These are phyloP conservation scores for Mesopsocus fuscifrons DNA, from an alignment of 2,888 invertebrate genomes.

Conservation along the genomic window DNA sequence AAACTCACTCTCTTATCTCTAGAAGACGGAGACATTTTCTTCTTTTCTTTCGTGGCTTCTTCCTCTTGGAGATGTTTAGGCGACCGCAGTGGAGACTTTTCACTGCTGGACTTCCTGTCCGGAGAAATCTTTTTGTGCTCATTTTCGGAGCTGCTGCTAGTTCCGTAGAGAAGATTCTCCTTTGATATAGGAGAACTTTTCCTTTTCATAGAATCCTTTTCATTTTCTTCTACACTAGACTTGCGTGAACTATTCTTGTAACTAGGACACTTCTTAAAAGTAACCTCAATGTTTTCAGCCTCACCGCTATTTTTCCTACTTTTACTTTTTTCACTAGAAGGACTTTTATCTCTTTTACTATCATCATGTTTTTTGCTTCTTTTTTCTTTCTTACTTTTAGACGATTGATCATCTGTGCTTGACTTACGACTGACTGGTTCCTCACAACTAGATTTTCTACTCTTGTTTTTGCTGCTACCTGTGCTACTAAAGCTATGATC, in stretches of 20 bases:
- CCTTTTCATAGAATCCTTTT: neutral
- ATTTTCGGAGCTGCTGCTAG: conserved; percentile 8
- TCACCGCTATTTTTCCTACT: neutral
- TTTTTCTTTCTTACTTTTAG: conserved; percentile 6
- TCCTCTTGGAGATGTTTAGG: neutral
- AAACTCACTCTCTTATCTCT: conserved; percentile 5
- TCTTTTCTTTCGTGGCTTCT: neutral
- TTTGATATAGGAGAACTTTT: neutral
- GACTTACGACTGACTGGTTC: conserved; percentile 2
- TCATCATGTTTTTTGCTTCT: neutral
- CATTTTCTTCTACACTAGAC: neutral
- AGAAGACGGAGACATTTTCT: neutral
- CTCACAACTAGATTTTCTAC: conserved; percentile 2
- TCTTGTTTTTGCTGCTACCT: conserved; percentile 8
- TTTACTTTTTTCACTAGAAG: neutral
- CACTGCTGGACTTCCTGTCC: neutral
- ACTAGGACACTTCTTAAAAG: conserved; percentile 3
- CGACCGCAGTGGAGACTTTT: neutral
- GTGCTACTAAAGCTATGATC: conserved; percentile 7
- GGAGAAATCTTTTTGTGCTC: conserved; percentile 5
- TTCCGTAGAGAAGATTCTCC: conserved; percentile 1
- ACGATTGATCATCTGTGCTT: conserved; percentile 1
- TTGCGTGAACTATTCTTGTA: conserved; percentile 2
- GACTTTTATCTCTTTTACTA: conserved; percentile 3
- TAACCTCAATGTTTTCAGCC: neutral